Conservation (phyloP, 2,888 invertebrate species). For the Atethmia centrago region DNA sequence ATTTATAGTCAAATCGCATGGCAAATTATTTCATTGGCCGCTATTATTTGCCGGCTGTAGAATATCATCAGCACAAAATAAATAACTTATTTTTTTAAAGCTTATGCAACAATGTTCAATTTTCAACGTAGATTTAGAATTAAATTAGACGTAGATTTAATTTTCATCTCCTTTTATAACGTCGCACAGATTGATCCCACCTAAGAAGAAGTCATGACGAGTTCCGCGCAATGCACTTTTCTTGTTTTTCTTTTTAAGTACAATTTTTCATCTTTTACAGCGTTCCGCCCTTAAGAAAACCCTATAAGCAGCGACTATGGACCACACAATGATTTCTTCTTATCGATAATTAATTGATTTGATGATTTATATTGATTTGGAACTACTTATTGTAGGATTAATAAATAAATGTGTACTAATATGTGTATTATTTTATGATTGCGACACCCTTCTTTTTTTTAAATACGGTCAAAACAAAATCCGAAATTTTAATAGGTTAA, state of each 20-base stretch:
- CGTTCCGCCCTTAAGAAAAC: background rate
- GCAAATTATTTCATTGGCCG: background rate
- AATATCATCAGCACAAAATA: background rate
- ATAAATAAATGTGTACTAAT: slow-evolving; percentile 9
- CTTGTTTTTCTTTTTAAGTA: too few relatives aligned
- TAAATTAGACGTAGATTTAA: too few relatives aligned
- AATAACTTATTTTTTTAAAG: background rate
- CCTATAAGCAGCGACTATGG: background rate
- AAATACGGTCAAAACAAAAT: background rate
- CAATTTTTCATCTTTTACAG: slow-evolving; percentile 16
- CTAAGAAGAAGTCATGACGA: background rate
- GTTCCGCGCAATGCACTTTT: background rate
- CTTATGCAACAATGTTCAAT: background rate
- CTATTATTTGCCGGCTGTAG: background rate
- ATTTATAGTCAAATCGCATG: background rate
- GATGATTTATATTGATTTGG: slow-evolving; percentile 1
- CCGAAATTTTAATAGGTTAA: background rate
- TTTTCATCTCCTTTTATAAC: background rate
- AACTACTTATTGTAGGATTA: background rate
- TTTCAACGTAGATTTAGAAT: background rate
- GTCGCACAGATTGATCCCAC: background rate
- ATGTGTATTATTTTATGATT: slow-evolving; percentile 2
- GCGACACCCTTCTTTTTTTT: background rate
- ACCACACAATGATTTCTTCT: slow-evolving; percentile 6
- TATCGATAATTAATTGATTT: background rate